Percentiles rank a stretch among this genome's conserved stretches.
These are phyloP conservation scores for Chionoecetes opilio DNA, from an alignment of 1,140 invertebrate species.

Conservation along the genomic window DNA sequence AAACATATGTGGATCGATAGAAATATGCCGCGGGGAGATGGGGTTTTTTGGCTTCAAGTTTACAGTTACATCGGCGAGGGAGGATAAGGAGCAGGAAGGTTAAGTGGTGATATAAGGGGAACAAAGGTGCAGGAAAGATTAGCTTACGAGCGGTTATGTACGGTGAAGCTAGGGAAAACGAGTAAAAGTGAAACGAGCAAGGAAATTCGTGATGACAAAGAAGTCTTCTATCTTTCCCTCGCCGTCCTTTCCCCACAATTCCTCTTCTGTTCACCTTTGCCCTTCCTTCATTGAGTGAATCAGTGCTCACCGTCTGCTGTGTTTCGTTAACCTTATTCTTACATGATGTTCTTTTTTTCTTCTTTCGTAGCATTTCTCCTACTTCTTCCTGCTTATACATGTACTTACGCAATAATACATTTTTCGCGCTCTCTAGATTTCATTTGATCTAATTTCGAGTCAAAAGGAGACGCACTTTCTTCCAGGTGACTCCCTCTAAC, in stretches of 20 bases:
- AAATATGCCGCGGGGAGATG: background rate
- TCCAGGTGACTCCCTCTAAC: background rate
- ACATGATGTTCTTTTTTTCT: background rate
- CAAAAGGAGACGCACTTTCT: background rate
- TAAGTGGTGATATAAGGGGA: background rate
- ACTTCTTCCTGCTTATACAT: background rate
- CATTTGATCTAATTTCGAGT: background rate
- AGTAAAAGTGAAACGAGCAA: background rate
- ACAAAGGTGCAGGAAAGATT: background rate
- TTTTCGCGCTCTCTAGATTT: background rate
- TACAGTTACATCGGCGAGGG: background rate
- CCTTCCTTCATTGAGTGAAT: background rate
- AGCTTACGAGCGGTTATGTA: background rate
- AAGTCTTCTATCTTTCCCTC: background rate
- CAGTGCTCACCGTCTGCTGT: background rate
- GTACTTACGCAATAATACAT: background rate
- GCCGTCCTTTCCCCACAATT: background rate
- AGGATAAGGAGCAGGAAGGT: background rate
- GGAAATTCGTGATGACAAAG: background rate
- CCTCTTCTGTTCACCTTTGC: background rate
- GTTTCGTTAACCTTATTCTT: background rate
- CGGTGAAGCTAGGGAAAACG: constrained; percentile 1
- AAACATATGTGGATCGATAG: background rate
- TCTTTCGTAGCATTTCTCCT: background rate
- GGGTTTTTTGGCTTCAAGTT: background rate